Percentiles rank a stretch among this genome's conserved stretches.
phyloP scores from a whole-genome alignment of 1,140 invertebrate genomes.

The Cyphomyrmex costatus region DNA sequence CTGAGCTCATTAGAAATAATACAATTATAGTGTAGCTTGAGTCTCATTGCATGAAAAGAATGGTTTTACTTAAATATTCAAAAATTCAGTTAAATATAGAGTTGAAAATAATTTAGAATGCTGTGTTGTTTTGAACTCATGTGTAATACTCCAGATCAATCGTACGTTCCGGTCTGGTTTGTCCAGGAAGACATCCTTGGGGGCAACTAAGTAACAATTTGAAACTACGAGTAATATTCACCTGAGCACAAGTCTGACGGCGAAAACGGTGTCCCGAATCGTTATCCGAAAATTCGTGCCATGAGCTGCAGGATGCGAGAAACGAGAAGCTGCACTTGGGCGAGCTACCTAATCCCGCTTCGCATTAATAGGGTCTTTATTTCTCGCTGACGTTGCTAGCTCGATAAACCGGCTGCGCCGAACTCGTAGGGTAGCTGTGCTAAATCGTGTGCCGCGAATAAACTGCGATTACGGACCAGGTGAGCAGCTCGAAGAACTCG shows the following conservation, averaged over 20 bases:
- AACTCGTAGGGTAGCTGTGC: background rate
- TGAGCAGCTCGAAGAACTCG: conserved; percentile 51
- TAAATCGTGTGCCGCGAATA: conserved; percentile 55
- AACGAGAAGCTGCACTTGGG: conserved; percentile 13
- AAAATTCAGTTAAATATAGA: too few relatives aligned
- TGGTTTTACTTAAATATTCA: too few relatives aligned
- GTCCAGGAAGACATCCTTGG: conserved; percentile 12
- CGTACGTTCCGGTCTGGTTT: conserved; percentile 16
- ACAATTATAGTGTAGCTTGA: background rate
- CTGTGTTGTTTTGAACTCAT: background rate
- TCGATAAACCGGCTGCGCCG: conserved; percentile 54
- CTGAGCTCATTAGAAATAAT: conserved; percentile 11
- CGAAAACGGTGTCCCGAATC: conserved; percentile 49
- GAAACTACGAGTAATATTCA: conserved; percentile 24
- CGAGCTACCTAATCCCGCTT: conserved; percentile 50
- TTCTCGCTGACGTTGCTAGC: conserved; percentile 58
- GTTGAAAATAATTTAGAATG: background rate
- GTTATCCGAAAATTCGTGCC: conserved; percentile 48
- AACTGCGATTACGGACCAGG: conserved; percentile 46
- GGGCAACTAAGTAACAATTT: conserved; percentile 42
- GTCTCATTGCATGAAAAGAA: too few relatives aligned
- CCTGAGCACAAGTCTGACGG: background rate
- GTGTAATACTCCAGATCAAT: background rate
- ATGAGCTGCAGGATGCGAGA: conserved; percentile 14
- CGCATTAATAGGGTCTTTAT: conserved; percentile 63